Conservation (phyloP, 2,113 vertebrate species). For the Alectura lathami region DNA sequence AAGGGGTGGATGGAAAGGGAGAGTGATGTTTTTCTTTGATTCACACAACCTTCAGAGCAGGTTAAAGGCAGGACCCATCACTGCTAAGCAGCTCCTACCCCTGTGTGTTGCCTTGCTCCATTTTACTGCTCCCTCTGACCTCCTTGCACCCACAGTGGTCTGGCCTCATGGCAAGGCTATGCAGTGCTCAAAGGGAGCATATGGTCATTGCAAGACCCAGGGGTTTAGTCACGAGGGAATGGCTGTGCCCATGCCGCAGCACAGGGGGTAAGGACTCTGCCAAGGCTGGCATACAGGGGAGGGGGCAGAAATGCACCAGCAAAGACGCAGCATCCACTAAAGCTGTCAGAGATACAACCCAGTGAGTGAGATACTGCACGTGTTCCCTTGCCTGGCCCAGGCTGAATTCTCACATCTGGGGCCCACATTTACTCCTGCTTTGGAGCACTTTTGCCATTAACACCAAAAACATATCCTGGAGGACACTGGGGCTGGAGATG, state of each 20-base stretch:
- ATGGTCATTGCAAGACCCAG: background rate
- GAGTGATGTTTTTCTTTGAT: background rate
- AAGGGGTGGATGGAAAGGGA: background rate
- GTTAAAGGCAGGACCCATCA: background rate
- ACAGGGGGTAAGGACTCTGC: accelerated
- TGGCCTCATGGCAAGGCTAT: background rate
- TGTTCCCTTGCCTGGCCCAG: background rate
- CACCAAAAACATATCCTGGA: slow-evolving; percentile 51
- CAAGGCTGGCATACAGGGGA: background rate
- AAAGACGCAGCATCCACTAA: background rate
- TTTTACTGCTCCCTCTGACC: background rate
- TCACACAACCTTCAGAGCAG: background rate
- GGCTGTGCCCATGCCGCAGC: background rate
- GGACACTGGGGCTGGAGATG: slow-evolving; percentile 37
- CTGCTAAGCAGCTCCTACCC: background rate
- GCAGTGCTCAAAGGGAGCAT: background rate
- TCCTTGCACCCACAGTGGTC: background rate
- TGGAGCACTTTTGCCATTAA: slow-evolving; percentile 41
- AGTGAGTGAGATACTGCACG: background rate
- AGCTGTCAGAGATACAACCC: background rate
- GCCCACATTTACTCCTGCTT: slow-evolving; percentile 13
- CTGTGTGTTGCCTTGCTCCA: accelerated
- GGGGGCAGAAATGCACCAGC: background rate
- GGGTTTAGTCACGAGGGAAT: background rate
- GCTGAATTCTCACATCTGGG: slow-evolving; percentile 52